Evolutionary conservation across 2,113 vertebrate genomes (phyloP), one percentile per base, ranked within the genome.

Genomic region (Neofelis nebulosa): DNA sequence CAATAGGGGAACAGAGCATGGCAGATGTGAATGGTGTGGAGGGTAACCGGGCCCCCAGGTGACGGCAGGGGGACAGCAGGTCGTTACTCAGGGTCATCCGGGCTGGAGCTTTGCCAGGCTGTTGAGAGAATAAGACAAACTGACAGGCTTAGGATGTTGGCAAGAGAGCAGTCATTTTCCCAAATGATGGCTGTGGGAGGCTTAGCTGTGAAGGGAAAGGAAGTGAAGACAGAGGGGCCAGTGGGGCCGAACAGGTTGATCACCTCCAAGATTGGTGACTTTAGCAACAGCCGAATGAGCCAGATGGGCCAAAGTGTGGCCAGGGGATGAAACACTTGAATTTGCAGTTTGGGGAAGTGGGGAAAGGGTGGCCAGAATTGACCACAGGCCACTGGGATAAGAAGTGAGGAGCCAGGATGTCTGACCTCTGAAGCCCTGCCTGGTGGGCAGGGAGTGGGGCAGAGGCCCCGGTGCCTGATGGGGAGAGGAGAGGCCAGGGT

Each of bases 11-110:
- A 50, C 12, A 7, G 55, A 63, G 16, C 18, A 7, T 19, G 65
- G 21, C 21, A 63, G 41, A 55, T 19, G 0, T 29, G 52, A 57
- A 48, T 1, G 29, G 23, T 8, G 6, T 0, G 0, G 45, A 19
- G 33, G 69, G 41, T 71, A 10, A 63, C n/a, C 68, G 23, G 48
- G 11, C n/a, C 8, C 61, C 16, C 15, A 19, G 21, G 48, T 45
- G 73, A 91, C 63, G 33, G 55, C 80, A 0, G 27, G 38, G 61
- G 87, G 68, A 18, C 65, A 45, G 87, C 63, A 41, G 89, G 29
- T 12, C 36, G 36, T 4, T 23, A 57, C 33, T 5, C 21, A n/a
- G 31, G n/a, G 63, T 18, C 65, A 5, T 69, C 89, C 65, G 38
- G 25, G 25, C 16, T 55, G 76, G n/a, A 63, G 29, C 82, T 57